Evolutionary conservation across 2,113 vertebrate species (phyloP).

Genomic region (Proterorhinus semilunaris): DNA sequence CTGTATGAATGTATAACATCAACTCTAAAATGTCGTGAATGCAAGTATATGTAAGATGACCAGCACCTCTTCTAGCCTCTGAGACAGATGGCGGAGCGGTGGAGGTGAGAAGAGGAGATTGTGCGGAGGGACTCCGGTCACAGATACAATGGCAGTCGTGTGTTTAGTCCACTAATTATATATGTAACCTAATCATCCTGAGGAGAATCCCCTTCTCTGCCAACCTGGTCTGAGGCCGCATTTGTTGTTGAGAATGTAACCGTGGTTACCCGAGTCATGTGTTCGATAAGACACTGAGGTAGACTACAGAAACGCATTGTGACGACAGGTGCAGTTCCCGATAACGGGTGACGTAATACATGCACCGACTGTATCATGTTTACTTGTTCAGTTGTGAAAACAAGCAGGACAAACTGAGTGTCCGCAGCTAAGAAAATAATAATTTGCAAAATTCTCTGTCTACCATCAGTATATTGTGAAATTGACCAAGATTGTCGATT

Average conservation of each 20-base stretch:
- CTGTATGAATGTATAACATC: no score
- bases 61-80: constrained; percentile 6
- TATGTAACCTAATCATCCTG: constrained; percentile 66
- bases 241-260: constrained; percentile 59
- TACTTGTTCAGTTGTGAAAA: background rate
- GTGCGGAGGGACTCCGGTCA: constrained; percentile 23
- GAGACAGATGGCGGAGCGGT: constrained; percentile 47
- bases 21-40: no score
- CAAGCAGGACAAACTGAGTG: background rate
- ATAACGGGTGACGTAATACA: background rate
- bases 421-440: background rate
- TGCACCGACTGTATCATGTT: background rate
- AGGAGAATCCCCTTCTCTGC: constrained; percentile 66
- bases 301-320: constrained; percentile 6
- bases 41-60: constrained; percentile 40
- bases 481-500: background rate
- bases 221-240: constrained; percentile 36
- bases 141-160: constrained; percentile 32
- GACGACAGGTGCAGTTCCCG: constrained; percentile 10
- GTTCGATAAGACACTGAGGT: constrained; percentile 30
- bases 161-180: constrained; percentile 49
- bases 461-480: background rate
- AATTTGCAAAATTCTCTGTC: background rate
- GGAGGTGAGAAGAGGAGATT: constrained; percentile 15
- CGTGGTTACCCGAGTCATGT: constrained; percentile 53